A percentile compares a stretch with the other conserved stretches of the same genome.
phyloP scores from a whole-genome alignment of 1,140 invertebrate genomes.

The Oscheius sp. region DNA sequence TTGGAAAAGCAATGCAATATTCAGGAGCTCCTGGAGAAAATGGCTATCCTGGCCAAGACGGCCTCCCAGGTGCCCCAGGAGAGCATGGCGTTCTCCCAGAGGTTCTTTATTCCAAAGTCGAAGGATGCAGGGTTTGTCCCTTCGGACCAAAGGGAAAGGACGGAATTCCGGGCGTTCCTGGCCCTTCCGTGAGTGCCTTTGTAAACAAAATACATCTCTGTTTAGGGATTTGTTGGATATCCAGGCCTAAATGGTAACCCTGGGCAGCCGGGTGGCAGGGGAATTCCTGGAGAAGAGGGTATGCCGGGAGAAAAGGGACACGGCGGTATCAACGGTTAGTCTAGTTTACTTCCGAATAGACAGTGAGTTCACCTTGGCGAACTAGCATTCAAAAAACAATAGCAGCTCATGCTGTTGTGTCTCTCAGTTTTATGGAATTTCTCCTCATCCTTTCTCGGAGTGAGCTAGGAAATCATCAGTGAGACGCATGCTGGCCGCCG shows the following conservation, averaged over 20 bases:
- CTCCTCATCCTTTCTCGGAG: too few species aligned
- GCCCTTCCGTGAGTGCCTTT: background rate
- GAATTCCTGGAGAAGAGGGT: slow-evolving; percentile 25
- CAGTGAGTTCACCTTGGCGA: too few species aligned
- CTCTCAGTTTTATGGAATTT: too few species aligned
- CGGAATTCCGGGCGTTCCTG: background rate
- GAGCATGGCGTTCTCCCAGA: slow-evolving; percentile 14
- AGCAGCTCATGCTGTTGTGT: too few species aligned
- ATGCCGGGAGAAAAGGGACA: slow-evolving; percentile 20
- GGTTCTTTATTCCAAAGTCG: slow-evolving; percentile 1
- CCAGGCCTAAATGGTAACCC: background rate
- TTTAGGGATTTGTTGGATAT: background rate
- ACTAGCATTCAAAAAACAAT: too few species aligned
- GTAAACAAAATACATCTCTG: background rate
- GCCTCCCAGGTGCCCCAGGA: slow-evolving; percentile 25
- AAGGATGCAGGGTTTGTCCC: slow-evolving; percentile 26
- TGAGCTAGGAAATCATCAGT: too few species aligned
- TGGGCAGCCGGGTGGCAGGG: slow-evolving; percentile 13
- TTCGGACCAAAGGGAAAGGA: slow-evolving; percentile 22
- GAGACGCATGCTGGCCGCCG: too few species aligned
- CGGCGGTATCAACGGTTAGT: too few species aligned
- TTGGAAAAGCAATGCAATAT: background rate
- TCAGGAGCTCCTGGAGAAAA: background rate
- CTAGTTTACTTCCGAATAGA: too few species aligned
- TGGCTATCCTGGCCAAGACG: slow-evolving; percentile 10